Evolutionary conservation across 1,140 invertebrate genomes (phyloP), one percentile per base, ranked within the genome.

Genomic region (Pseudomyrmex gracilis): DNA sequence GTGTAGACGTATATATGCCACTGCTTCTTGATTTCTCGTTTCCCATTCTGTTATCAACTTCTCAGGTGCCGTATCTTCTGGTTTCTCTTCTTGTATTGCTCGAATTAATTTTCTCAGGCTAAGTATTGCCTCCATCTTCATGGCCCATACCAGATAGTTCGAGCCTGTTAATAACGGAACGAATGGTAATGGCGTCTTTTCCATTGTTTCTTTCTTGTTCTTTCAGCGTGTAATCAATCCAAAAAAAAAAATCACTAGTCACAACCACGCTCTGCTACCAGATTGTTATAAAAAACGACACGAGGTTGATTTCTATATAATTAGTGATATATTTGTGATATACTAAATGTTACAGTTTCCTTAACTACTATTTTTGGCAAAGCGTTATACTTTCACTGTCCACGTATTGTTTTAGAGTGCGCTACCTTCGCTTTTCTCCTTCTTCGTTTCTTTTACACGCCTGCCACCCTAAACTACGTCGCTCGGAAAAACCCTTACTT

Each of bases 1-100:
- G 64, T 64, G 22, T 76, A 49, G 12, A 12, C 47, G 47, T 49
- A 49, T 49, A 49, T 49, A 76, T 24, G 73, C 73, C 20, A 76
- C 60, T 64, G 60, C 49, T 24, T 64, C 20, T 34, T n/a, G 8
- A 64, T 76, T 76, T 13, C n/a, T n/a, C 1, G 43, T 76, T 76
- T 76, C 60, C 47, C 73, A 76, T 53, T 53, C 73, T 0, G 2
- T 9, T n/a, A n/a, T 63, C 22, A 51, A 2, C 51, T 22, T 53
- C 43, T 76, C 17, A 8, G n/a, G 0, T 47, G 55, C 45, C 3
- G 45, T 3, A 9, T 64, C 60, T 34, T 12, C 20, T 53, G 60
- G 60, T 34, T 53, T 53, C 7, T 24, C 12, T 15, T 63, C 58
- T 24, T 1, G 0, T 51, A 76, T 2, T 1, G 43, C 22, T 8